Conservation (phyloP, 2,888 invertebrate species). For the Eudemis profundana region DNA sequence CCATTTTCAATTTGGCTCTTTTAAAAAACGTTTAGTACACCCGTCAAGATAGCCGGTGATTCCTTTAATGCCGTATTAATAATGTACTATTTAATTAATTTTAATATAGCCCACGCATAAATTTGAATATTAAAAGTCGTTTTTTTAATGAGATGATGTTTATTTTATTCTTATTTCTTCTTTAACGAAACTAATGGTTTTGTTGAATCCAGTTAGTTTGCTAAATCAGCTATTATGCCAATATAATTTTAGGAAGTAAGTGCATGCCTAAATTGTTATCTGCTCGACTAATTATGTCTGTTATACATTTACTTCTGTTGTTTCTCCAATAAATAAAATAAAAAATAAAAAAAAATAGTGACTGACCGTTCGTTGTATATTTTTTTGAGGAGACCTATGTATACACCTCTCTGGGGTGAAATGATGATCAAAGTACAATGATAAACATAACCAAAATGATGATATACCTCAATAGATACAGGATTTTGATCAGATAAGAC, state of each 20-base stretch:
- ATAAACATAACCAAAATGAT: no score
- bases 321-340: no score
- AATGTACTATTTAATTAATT: conserved; percentile 33
- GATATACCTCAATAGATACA: no score
- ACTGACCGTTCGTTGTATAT: no score
- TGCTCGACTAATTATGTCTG: no score
- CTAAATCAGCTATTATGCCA: conserved; percentile 8
- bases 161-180: conserved; percentile 28
- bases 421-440: no score
- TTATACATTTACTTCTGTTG: no score
- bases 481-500: no score
- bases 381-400: no score
- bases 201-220: not conserved
- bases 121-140: conserved; percentile 30
- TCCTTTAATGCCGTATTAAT: conserved; percentile 31
- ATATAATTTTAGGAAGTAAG: not conserved
- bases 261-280: no score
- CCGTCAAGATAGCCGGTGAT: conserved; percentile 27
- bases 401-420: no score
- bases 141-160: conserved; percentile 26
- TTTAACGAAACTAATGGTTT: conserved; percentile 18
- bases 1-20: conserved; percentile 59
- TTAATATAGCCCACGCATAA: conserved; percentile 16
- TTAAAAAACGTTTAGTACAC: conserved; percentile 53
- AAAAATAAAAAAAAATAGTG: no score